Evolutionary conservation across 2,797 vertebrate genomes (phyloP), one percentile per base, ranked within the genome.

Genomic region (Phrynocephalus guinanensis): DNA sequence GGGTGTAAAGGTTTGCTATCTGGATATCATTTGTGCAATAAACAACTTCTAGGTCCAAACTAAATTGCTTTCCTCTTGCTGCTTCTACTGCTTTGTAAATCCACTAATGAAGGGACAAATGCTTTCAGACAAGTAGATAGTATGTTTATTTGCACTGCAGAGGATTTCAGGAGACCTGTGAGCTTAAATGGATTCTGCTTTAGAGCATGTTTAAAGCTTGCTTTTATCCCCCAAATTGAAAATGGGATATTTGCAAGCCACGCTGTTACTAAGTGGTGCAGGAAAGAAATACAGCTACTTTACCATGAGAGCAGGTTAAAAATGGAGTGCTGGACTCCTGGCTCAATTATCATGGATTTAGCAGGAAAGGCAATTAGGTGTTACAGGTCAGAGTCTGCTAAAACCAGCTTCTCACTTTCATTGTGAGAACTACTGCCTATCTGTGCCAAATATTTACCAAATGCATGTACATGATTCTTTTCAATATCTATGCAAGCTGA

Each of bases 91-190:
- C 50, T 71, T 85, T 60, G 8, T n/a, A 88, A 68, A 86, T 18
- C 0, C 33, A 22, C 6, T 16, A 26, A 79, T 0, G 1, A 85
- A 80, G 30, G 11, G 13, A 5, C 76, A 5, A 70, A 70, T 20
- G 6, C 3, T 79, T 78, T 60, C 77, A 81, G 88, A 66, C 1
- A 71, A 81, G 9, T 18, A 30, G 0, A 0, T 48, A 20, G 79
- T 79, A 8, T n/a, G 18, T 5, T 90, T 0, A 0, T 13, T 22
- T 72, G 0, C 0, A 0, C 18, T 84, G 75, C 16, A 80, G 15
- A 82, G 20, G 26, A 75, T 52, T 44, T 5, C n/a, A 22, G 77
- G 73, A 3, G 5, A 76, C 8, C 15, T 70, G 76, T 30, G 22
- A n/a, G 3, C 77, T 81, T 13, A 63, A 71, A 22, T 18, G 26